phyloP scores from a whole-genome alignment of 1,140 invertebrate genomes.

The Ceratosolen solmsi region DNA sequence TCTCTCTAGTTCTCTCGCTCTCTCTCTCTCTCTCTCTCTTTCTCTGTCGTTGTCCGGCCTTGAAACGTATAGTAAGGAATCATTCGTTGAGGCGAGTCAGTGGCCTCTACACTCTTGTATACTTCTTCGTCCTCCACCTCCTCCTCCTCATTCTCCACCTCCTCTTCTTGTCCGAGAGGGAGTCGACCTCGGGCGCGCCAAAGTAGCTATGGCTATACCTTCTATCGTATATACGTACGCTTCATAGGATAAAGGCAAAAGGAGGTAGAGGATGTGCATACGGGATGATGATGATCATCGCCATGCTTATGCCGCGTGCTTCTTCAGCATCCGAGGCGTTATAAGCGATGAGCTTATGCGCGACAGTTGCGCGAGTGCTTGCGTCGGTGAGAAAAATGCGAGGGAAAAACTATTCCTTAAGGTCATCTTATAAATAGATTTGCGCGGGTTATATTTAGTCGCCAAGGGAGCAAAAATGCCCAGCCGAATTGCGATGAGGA shows the following conservation, averaged over 20 bases:
- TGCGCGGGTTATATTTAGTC: conserved; percentile 27
- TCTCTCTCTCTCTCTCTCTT: conserved; percentile 3
- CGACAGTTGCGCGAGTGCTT: background rate
- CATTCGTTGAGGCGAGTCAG: conserved; percentile 42
- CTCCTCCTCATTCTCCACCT: conserved; percentile 25
- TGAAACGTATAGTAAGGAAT: conserved; percentile 45
- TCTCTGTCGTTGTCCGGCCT: conserved; percentile 37
- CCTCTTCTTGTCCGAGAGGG: conserved; percentile 36
- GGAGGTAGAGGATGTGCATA: conserved; percentile 7
- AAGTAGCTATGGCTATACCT: conserved; percentile 20
- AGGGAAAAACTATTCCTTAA: background rate
- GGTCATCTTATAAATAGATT: conserved; percentile 42
- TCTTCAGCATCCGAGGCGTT: background rate
- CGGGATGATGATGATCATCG: conserved; percentile 25
- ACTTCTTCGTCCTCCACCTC: conserved; percentile 22
- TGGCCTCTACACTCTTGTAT: conserved; percentile 41
- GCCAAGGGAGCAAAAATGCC: too few relatives aligned
- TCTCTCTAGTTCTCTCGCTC: background rate
- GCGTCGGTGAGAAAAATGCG: background rate
- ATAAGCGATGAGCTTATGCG: background rate
- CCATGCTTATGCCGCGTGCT: background rate
- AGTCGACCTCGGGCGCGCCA: conserved; percentile 45
- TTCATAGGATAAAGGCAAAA: background rate
- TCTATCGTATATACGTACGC: conserved; percentile 3
- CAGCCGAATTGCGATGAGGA: background rate